Conservation (phyloP, 2,113 vertebrate genomes). For the Heloderma charlesbogerti region DNA sequence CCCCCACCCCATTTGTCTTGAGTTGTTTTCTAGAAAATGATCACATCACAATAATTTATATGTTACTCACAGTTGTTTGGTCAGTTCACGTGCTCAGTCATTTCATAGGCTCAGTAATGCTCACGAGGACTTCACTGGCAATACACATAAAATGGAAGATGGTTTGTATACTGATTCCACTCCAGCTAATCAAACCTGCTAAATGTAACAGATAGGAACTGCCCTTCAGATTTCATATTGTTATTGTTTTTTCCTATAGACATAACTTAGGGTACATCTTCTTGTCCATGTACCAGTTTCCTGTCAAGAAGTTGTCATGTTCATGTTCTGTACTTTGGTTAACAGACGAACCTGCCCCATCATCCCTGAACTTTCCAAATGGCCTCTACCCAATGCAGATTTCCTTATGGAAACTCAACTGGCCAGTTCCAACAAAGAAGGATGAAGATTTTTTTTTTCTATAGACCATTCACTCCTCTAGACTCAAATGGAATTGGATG, state of each 20-base stretch:
- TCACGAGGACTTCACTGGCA: background rate
- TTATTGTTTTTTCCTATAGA: background rate
- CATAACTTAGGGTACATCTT: background rate
- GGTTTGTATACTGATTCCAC: background rate
- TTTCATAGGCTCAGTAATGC: background rate
- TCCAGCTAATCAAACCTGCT: background rate
- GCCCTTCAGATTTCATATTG: background rate
- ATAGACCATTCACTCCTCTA: background rate
- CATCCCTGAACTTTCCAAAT: background rate
- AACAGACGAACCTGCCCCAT: background rate
- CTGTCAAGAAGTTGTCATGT: background rate
- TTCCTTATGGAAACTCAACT: background rate
- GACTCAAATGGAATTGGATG: background rate
- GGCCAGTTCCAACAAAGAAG: background rate
- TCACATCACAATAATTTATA: constrained; percentile 15
- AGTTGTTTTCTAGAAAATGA: background rate
- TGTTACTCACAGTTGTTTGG: constrained; percentile 5
- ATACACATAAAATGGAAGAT: background rate
- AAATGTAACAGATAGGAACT: background rate
- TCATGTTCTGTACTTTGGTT: background rate
- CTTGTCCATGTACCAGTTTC: background rate
- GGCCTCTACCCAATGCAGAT: background rate
- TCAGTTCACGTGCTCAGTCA: background rate
- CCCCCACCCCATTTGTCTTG: background rate
- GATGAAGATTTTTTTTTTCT: background rate